Percentiles rank a stretch among this genome's conserved stretches.
phyloP scores from a whole-genome alignment of 2,888 invertebrate genomes.

The Anthoptus insignis region DNA sequence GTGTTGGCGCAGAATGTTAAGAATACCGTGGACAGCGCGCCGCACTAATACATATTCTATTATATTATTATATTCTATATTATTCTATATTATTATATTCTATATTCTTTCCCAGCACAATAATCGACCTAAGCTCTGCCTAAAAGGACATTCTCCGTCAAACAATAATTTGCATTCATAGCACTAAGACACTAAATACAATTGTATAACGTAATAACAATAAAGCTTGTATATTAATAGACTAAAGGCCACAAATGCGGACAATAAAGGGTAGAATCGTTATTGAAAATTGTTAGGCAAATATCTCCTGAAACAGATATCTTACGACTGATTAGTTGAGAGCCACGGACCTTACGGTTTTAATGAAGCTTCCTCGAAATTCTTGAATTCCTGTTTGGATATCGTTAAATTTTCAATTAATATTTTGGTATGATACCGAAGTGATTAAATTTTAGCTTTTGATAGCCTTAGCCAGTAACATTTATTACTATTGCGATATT shows the following conservation, averaged over 20 bases:
- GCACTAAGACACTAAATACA: not conserved
- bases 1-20: too few species aligned
- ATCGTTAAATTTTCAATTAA: constrained; percentile 29
- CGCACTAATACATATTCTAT: too few species aligned
- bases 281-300: constrained; percentile 51
- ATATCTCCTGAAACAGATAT: constrained; percentile 42
- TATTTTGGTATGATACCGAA: constrained; percentile 16
- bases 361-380: constrained; percentile 30
- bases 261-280: constrained; percentile 39
- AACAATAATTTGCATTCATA: constrained; percentile 1
- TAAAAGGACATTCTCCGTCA: not conserved
- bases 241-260: constrained; percentile 43
- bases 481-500: constrained; percentile 1
- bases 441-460: constrained; percentile 20
- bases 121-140: too few species aligned
- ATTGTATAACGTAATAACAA: constrained; percentile 51
- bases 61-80: too few species aligned
- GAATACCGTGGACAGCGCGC: too few species aligned
- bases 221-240: constrained; percentile 54
- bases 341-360: constrained; percentile 26
- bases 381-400: constrained; percentile 13
- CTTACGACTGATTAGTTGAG: constrained; percentile 39
- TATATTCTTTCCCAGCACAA: not conserved
- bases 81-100: too few species aligned
- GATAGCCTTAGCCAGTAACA: not conserved